A percentile compares a stretch with the other conserved stretches of the same genome.
These are phyloP conservation scores for Falcaria lacertinaria DNA, from an alignment of 2,888 invertebrate species.

Conservation along the genomic window DNA sequence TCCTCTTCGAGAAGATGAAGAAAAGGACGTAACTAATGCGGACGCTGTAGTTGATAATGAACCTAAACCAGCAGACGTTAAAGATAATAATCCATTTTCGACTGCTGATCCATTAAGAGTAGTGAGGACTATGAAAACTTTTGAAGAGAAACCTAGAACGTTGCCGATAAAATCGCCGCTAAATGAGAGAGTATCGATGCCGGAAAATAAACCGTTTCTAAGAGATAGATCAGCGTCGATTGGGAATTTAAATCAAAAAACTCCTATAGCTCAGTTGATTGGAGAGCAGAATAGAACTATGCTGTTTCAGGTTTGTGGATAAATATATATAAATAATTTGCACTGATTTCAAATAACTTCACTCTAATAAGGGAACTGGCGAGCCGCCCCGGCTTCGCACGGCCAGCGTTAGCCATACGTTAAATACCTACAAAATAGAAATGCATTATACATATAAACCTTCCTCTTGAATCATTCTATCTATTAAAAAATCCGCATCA, in stretches of 20 bases:
- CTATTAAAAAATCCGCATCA: too few relatives aligned
- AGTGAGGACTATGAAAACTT: conserved; percentile 5
- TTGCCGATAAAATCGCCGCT: conserved; percentile 4
- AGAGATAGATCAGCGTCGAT: conserved; percentile 82
- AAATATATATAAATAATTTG: neutral
- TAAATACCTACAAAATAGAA: too few relatives aligned
- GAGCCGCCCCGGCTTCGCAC: too few relatives aligned
- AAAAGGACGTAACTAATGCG: conserved; percentile 45
- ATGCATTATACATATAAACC: too few relatives aligned
- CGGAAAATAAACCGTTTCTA: conserved; percentile 64
- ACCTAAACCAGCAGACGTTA: conserved; percentile 6
- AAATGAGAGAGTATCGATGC: conserved; percentile 20
- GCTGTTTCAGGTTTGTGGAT: conserved; percentile 87
- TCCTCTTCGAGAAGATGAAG: conserved; percentile 64
- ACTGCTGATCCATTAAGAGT: conserved; percentile 1
- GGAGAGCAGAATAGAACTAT: conserved; percentile 94
- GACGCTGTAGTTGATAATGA: conserved; percentile 17
- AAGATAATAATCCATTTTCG: conserved; percentile 10
- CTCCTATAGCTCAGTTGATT: conserved; percentile 66
- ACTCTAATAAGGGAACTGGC: too few relatives aligned
- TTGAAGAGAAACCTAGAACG: conserved; percentile 32
- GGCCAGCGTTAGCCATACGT: too few relatives aligned
- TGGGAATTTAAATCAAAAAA: conserved; percentile 74
- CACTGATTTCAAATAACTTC: too few relatives aligned
- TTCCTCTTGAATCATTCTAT: too few relatives aligned